Percentiles rank a stretch among this genome's conserved stretches.
These are phyloP conservation scores for Clarias batrachus DNA, from an alignment of 2,113 vertebrate genomes.

Conservation along the genomic window DNA sequence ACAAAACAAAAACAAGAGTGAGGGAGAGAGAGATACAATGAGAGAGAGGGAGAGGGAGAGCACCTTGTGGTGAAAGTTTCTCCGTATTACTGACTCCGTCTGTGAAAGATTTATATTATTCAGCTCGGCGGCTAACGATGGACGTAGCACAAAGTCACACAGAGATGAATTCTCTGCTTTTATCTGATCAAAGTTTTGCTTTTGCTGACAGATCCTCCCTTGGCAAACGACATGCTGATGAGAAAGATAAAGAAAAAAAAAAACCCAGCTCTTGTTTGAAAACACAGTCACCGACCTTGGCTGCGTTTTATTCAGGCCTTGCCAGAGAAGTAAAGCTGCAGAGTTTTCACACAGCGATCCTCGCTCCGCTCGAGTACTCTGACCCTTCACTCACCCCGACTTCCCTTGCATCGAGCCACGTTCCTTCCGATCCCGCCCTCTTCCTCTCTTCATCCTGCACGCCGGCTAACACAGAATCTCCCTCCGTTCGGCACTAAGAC, in stretches of 20 bases:
- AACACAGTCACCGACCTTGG: slow-evolving; percentile 69
- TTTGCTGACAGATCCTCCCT: slow-evolving; percentile 37
- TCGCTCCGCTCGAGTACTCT: not conserved
- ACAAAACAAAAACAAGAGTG: not conserved
- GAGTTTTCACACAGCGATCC: not conserved
- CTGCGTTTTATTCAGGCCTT: slow-evolving; percentile 56
- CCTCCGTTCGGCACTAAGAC: not conserved
- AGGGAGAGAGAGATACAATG: not conserved
- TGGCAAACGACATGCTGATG: slow-evolving; percentile 3
- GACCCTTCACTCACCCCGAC: not conserved
- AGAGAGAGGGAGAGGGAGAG: not conserved
- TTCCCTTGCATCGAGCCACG: not conserved
- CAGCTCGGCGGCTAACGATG: slow-evolving; percentile 11
- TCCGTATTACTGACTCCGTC: not conserved
- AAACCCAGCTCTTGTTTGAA: slow-evolving; percentile 59
- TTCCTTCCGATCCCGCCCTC: not conserved
- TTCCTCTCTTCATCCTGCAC: not conserved
- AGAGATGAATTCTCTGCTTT: slow-evolving; percentile 1
- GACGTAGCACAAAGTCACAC: not conserved
- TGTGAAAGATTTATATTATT: slow-evolving; percentile 26
- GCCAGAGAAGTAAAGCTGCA: slow-evolving; percentile 63
- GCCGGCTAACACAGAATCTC: not conserved
- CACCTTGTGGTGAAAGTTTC: not conserved
- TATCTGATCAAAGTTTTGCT: slow-evolving; percentile 5
- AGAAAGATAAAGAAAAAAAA: slow-evolving; percentile 37